Percentiles rank a stretch among this genome's conserved stretches.
These are phyloP conservation scores for Seladonia tumulorum DNA, from an alignment of 2,888 invertebrate genomes.

Conservation along the genomic window DNA sequence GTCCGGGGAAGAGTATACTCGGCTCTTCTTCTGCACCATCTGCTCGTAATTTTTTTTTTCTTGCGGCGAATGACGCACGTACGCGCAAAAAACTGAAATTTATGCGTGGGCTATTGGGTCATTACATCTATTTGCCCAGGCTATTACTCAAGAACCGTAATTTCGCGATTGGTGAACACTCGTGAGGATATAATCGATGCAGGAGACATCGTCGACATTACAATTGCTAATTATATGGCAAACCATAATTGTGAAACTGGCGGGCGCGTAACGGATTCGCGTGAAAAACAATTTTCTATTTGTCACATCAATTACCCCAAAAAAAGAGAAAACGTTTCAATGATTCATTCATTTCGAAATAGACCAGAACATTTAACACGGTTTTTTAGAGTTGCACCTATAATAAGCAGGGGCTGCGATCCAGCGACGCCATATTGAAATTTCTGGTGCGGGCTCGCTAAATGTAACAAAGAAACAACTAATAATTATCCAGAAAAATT, in stretches of 20 bases:
- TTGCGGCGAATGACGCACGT: slow-evolving; percentile 34
- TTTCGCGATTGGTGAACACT: slow-evolving; percentile 30
- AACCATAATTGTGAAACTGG: background rate
- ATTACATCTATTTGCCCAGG: slow-evolving; percentile 25
- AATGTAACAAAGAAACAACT: background rate
- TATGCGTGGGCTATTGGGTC: slow-evolving; percentile 27
- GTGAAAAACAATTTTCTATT: background rate
- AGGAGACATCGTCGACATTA: background rate
- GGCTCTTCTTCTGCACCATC: slow-evolving; percentile 21
- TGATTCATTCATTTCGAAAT: background rate
- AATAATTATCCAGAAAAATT: background rate
- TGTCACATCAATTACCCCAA: background rate
- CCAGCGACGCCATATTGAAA: background rate
- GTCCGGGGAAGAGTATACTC: background rate
- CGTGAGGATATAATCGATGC: background rate
- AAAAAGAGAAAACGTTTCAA: background rate
- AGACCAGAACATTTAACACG: background rate
- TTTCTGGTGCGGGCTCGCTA: background rate
- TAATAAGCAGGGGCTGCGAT: background rate
- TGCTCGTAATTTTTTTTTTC: slow-evolving; percentile 15
- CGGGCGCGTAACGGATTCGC: background rate
- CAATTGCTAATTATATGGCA: background rate
- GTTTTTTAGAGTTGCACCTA: background rate
- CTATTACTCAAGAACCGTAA: slow-evolving; percentile 34
- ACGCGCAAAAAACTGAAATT: slow-evolving; percentile 37